phyloP scores from a whole-genome alignment of 2,113 vertebrate genomes.

The Polyodon spathula region DNA sequence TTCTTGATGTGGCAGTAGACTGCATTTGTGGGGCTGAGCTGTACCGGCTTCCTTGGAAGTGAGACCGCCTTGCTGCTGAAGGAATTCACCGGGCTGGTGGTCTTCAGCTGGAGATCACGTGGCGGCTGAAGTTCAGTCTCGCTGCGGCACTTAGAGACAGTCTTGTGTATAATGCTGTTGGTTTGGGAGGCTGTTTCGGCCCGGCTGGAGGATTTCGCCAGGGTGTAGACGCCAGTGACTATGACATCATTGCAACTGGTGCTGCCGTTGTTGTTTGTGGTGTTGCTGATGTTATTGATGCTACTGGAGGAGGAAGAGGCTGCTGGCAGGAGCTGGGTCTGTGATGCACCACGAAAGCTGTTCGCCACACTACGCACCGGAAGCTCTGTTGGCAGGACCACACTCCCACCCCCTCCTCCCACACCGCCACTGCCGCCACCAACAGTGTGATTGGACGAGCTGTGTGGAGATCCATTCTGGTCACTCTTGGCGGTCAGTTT shows the following conservation, averaged over 20 bases:
- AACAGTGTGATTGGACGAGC: slow-evolving; percentile 42
- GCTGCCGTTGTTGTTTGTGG: slow-evolving; percentile 29
- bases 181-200: slow-evolving; percentile 50
- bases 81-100: slow-evolving; percentile 31
- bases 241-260: slow-evolving; percentile 75
- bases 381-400: slow-evolving; percentile 57
- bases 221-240: slow-evolving; percentile 82
- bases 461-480: slow-evolving; percentile 46
- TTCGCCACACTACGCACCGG: slow-evolving; percentile 58
- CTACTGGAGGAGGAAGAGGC: slow-evolving; percentile 50
- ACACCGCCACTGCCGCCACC: slow-evolving; percentile 34
- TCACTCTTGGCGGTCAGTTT: slow-evolving; percentile 84
- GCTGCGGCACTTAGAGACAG: slow-evolving; percentile 46
- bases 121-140: slow-evolving; percentile 60
- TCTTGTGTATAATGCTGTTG: slow-evolving; percentile 49
- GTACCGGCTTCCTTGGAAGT: slow-evolving; percentile 36
- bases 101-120: slow-evolving; percentile 29
- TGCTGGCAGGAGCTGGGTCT: slow-evolving; percentile 48
- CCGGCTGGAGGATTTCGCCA: slow-evolving; percentile 42
- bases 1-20: slow-evolving; percentile 71
- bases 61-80: slow-evolving; percentile 36
- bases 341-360: slow-evolving; percentile 43
- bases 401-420: slow-evolving; percentile 13
- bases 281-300: slow-evolving; percentile 31
- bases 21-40: slow-evolving; percentile 60